Conservation (phyloP, 1,140 invertebrate species). For the Temnothorax curvispinosus region DNA sequence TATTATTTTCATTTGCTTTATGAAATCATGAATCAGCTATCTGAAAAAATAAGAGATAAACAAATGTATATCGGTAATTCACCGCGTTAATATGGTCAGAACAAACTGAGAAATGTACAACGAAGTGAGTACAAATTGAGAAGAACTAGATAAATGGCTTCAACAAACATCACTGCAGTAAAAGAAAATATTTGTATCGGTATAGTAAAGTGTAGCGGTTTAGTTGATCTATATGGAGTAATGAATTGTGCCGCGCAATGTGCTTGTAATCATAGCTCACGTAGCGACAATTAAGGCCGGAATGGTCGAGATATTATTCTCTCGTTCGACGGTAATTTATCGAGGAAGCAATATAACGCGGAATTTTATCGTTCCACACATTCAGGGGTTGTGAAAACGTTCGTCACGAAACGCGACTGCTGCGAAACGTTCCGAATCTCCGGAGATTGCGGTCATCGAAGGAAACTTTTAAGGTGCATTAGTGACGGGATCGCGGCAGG, state of each 20-base stretch:
- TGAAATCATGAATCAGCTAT: constrained; percentile 6
- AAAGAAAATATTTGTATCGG: constrained; percentile 26
- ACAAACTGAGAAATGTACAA: not conserved
- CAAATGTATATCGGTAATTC: not conserved
- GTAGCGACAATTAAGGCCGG: constrained; percentile 40
- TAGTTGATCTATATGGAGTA: not conserved
- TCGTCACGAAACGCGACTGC: constrained; percentile 1
- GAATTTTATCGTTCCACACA: constrained; percentile 2
- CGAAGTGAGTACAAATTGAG: not conserved
- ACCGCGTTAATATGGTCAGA: not conserved
- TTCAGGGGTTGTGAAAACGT: constrained; percentile 50
- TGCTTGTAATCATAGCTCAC: constrained; percentile 16
- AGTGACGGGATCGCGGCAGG: constrained; percentile 13
- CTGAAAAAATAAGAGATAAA: not conserved
- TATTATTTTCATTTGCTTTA: constrained; percentile 4
- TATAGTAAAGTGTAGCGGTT: not conserved
- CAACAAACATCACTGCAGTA: not conserved
- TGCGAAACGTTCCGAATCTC: constrained; percentile 46
- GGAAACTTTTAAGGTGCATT: constrained; percentile 44
- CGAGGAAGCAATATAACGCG: not conserved
- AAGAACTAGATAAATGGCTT: not conserved
- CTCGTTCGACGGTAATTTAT: constrained; percentile 58
- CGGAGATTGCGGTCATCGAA: constrained; percentile 37
- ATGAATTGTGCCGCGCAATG: constrained; percentile 8
- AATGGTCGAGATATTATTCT: constrained; percentile 42